phyloP scores from a whole-genome alignment of 2,888 invertebrate genomes.

The Parnassius apollo region DNA sequence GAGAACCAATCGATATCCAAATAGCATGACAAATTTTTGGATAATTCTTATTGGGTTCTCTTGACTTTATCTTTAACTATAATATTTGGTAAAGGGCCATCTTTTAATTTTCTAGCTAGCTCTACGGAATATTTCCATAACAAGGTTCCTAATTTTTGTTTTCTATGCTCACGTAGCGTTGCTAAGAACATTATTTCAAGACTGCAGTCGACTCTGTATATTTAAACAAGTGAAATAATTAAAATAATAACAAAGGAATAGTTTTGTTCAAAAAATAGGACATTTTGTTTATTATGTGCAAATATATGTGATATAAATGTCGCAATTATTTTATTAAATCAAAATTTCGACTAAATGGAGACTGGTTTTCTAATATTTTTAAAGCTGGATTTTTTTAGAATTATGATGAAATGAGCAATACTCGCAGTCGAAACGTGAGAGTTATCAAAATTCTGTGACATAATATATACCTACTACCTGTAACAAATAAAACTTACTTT shows the following conservation, averaged over 20 bases:
- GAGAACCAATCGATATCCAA: conserved; percentile 80
- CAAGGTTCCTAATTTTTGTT: conserved; percentile 74
- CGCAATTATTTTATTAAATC: no score
- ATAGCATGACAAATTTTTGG: conserved; percentile 82
- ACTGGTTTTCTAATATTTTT: no score
- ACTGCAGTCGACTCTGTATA: conserved; percentile 81
- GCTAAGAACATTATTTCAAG: conserved; percentile 86
- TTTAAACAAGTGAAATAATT: conserved; percentile 37
- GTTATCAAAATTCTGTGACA: no score
- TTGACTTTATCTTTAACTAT: conserved; percentile 53
- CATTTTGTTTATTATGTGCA: no score
- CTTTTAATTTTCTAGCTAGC: conserved; percentile 65
- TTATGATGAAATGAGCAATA: no score
- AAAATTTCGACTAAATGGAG: no score
- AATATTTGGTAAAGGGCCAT: conserved; percentile 57
- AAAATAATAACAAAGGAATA: no score
- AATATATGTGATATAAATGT: no score
- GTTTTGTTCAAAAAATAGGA: no score
- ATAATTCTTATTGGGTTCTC: conserved; percentile 46
- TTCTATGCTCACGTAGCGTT: conserved; percentile 75
- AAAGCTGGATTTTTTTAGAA: no score
- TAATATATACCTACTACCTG: not conserved
- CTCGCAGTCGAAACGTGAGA: no score
- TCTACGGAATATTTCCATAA: conserved; percentile 79
- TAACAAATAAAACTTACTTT: conserved; percentile 49